Evolutionary conservation across 37 sponge, comb jelly and placozoan genomes (phyloP), one percentile per base, ranked within the genome.

Genomic region (Ephydatia muelleri): DNA sequence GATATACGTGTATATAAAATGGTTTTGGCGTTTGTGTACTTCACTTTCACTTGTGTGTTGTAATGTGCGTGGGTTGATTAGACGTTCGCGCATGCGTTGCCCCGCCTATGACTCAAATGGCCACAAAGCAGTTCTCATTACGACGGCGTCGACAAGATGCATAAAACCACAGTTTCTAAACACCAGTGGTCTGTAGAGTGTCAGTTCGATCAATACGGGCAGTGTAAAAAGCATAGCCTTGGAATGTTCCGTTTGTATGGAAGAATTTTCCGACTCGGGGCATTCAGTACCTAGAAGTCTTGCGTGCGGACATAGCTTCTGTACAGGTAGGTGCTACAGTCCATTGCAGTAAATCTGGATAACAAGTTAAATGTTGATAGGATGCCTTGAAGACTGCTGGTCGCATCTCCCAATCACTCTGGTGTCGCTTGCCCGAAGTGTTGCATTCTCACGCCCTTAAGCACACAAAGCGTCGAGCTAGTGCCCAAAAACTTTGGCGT

Each of bases 251-350:
- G 72, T 87, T 9, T 87, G 88, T 49, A 29, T 75, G 26, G 82
- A 76, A 14, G 77, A 26, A 5, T 87, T 38, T 37, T 38, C 19
- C 14, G 82, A 87, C 4, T 27, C 34, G 19, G 77, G 78, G 21
- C 37, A 67, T 30, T 76, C 38, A 38, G 68, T 38, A 14, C 88
- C 88, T 16, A 65, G 88, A 67, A 87, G 69, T 29, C 78, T 87
- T 12, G 23, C 12, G 16, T 87, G 88, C 81, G 88, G 88, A 38
- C 88, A 87, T 34, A 75, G 57, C 43, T 87, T 39, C 69, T 87
- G 88, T 64, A 82, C 88, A 76, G 82, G 88, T 87, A 82, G 35
- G 23, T 8, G 34, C 12, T 32, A 5, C 6, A 30, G 3, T 5
- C 65, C 32, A 9, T 28, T 23, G 5, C 37, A 34, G 3, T 33